Evolutionary conservation across 2,113 vertebrate species (phyloP).

Genomic region (Grus americana): DNA sequence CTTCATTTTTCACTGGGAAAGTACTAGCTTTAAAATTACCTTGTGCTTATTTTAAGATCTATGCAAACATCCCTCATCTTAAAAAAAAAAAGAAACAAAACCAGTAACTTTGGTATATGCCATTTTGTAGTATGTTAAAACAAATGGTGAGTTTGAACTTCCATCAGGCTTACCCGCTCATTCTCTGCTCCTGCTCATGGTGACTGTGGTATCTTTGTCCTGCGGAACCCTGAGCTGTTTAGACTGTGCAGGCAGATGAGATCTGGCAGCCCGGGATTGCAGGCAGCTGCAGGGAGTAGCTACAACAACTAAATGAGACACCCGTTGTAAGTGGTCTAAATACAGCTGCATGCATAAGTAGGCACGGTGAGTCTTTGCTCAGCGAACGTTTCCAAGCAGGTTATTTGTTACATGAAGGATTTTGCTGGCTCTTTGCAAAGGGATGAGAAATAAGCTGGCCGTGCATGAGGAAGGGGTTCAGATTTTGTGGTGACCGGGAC

Average conservation of each 20-base stretch:
- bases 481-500: background rate
- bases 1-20: background rate
- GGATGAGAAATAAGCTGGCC: background rate
- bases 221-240: background rate
- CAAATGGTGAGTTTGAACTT: background rate
- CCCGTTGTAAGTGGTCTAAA: background rate
- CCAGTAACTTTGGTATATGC: background rate
- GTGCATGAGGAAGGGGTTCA: background rate
- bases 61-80: background rate
- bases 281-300: background rate
- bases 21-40: background rate
- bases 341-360: fast-evolving
- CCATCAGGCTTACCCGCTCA: background rate
- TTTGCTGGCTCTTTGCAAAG: background rate
- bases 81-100: background rate
- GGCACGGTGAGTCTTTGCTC: background rate
- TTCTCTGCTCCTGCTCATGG: background rate
- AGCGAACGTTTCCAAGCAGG: background rate
- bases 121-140: background rate
- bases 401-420: background rate
- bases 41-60: background rate
- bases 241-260: background rate
- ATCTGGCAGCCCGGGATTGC: background rate
- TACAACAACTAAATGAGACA: background rate
- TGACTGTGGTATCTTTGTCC: background rate